Percentiles rank a stretch among this genome's conserved stretches.
Evolutionary conservation across 2,888 invertebrate genomes (phyloP).

Genomic region (Stenodera caucasica): DNA sequence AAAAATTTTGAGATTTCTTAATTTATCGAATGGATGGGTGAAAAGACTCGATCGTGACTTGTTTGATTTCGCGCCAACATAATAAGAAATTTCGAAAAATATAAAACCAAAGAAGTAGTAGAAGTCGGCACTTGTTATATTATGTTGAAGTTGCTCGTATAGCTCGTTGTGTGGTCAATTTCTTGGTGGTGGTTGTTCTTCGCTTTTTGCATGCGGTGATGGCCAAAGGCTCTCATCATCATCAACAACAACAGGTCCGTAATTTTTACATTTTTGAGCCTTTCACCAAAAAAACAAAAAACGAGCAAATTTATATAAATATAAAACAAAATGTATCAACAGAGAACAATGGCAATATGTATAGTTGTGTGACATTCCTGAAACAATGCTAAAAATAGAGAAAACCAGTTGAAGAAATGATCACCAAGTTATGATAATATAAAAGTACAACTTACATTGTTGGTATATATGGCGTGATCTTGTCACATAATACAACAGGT

Average conservation of each 20-base stretch:
- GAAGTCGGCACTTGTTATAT: slow-evolving; percentile 8
- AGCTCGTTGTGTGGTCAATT: slow-evolving; percentile 39
- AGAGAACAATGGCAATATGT: neutral
- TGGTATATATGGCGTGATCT: slow-evolving; percentile 32
- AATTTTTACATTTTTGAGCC: neutral
- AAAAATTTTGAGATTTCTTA: too few relatives aligned
- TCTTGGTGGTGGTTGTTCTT: slow-evolving; percentile 39
- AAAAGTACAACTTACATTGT: slow-evolving; percentile 23
- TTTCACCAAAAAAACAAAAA: too few relatives aligned
- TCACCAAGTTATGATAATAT: slow-evolving; percentile 31
- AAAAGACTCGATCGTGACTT: slow-evolving; percentile 2
- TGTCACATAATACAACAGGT: slow-evolving; percentile 37
- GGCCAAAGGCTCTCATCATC: slow-evolving; percentile 35
- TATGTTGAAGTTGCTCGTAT: slow-evolving; percentile 11
- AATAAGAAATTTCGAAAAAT: neutral
- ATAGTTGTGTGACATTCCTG: slow-evolving; percentile 17
- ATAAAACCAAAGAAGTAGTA: neutral
- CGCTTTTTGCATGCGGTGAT: slow-evolving; percentile 27
- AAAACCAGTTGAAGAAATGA: slow-evolving; percentile 33
- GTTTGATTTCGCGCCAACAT: slow-evolving; percentile 1
- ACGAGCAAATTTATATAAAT: too few relatives aligned
- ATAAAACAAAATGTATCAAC: neutral
- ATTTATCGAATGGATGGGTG: neutral
- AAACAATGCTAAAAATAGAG: slow-evolving; percentile 32
- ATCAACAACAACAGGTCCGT: slow-evolving; percentile 8